Evolutionary conservation across 2,888 invertebrate species (phyloP).

Genomic region (Yponomeuta malinellus): DNA sequence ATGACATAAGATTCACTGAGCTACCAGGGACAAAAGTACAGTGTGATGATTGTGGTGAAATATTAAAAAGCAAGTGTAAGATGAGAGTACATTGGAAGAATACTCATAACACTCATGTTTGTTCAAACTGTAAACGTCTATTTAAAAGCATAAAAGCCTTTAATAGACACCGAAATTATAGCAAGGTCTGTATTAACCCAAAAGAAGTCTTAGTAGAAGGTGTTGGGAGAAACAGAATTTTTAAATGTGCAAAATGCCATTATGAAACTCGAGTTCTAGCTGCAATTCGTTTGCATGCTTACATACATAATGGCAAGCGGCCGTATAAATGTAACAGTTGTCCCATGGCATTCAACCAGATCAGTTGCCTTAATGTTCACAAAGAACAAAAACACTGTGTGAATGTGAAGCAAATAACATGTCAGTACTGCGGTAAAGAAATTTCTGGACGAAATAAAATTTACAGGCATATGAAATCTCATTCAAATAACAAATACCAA

Average conservation of each 20-base stretch:
- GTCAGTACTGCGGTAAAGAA: conserved; percentile 52
- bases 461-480: conserved; percentile 43
- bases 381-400: conserved; percentile 43
- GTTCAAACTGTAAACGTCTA: conserved; percentile 31
- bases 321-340: conserved; percentile 48
- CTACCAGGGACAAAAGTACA: neutral
- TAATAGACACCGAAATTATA: conserved; percentile 33
- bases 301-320: conserved; percentile 47
- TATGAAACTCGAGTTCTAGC: conserved; percentile 42
- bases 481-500: conserved; percentile 28
- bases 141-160: conserved; percentile 42
- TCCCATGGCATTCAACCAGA: conserved; percentile 41
- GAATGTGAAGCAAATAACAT: conserved; percentile 40
- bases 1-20: neutral
- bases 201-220: conserved; percentile 39
- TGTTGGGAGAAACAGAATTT: conserved; percentile 36
- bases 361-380: conserved; percentile 43
- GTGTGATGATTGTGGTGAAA: conserved; percentile 33
- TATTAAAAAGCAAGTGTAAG: conserved; percentile 39
- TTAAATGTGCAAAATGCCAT: conserved; percentile 43
- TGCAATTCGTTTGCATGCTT: conserved; percentile 42
- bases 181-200: conserved; percentile 29
- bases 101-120: conserved; percentile 31
- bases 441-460: conserved; percentile 41
- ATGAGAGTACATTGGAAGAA: conserved; percentile 40